These are phyloP conservation scores for Cydia splendana DNA, from an alignment of 1,140 invertebrate species.

Conservation along the genomic window DNA sequence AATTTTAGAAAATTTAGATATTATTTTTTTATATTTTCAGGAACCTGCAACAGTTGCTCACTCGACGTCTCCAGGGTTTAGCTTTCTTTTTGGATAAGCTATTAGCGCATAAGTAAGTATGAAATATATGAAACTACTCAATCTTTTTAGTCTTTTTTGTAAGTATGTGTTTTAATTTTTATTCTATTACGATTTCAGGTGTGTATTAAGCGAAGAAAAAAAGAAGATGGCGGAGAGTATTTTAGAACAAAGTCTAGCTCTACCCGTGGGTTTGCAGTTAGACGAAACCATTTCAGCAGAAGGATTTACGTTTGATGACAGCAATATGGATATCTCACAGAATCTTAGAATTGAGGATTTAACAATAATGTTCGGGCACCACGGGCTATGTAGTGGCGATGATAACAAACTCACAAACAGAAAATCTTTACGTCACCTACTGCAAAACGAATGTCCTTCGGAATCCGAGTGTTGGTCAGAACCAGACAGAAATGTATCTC, in stretches of 20 bases:
- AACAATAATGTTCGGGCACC: constrained; percentile 76
- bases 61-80: constrained; percentile 84
- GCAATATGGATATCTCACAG: constrained; percentile 71
- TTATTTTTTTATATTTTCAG: constrained; percentile 56
- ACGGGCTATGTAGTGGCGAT: constrained; percentile 62
- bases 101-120: constrained; percentile 82
- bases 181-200: constrained; percentile 55
- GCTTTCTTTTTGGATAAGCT: constrained; percentile 86
- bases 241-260: constrained; percentile 74
- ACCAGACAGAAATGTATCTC: constrained; percentile 89
- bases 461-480: constrained; percentile 93
- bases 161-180: constrained; percentile 18
- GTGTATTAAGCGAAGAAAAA: constrained; percentile 76
- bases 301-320: constrained; percentile 72
- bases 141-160: background rate
- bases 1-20: too few relatives aligned
- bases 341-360: constrained; percentile 73
- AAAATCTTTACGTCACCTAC: constrained; percentile 53
- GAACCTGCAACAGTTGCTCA: constrained; percentile 80
- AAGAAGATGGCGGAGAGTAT: constrained; percentile 76
- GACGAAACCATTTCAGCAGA: constrained; percentile 73
- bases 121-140: background rate
- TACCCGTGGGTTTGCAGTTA: constrained; percentile 72
- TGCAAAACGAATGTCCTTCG: constrained; percentile 80
- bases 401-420: constrained; percentile 46